These are phyloP conservation scores for Engraulis encrasicolus DNA, from an alignment of 2,113 vertebrate genomes.

Conservation along the genomic window DNA sequence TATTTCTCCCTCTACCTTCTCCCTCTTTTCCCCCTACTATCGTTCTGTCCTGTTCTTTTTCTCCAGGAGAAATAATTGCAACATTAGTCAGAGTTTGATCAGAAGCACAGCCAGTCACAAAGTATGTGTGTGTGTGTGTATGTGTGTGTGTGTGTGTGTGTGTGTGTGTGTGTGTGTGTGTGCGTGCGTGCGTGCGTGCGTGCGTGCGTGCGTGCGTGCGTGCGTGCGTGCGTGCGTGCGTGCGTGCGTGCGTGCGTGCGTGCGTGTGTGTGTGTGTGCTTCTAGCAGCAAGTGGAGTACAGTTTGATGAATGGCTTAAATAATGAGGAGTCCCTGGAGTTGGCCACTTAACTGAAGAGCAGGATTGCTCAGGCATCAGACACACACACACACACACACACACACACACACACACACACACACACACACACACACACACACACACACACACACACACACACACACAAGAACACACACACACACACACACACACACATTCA, in stretches of 20 bases:
- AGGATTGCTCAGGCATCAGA: conserved; percentile 50
- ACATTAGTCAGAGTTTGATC: conserved; percentile 34
- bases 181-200: not conserved
- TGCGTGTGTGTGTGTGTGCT: conserved; percentile 8
- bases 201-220: not conserved
- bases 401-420: conserved; percentile 23
- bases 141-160: not conserved
- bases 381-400: conserved; percentile 30
- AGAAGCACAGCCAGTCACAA: not conserved
- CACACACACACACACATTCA: conserved; percentile 7
- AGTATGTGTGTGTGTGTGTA: conserved; percentile 17
- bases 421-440: conserved; percentile 22
- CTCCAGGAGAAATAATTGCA: conserved; percentile 30
- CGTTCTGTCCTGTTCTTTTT: conserved; percentile 56
- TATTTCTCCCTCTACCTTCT: conserved; percentile 6
- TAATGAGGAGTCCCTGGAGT: conserved; percentile 68
- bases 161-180: not conserved
- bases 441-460: conserved; percentile 18
- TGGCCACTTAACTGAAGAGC: conserved; percentile 66
- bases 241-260: not conserved
- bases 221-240: not conserved
- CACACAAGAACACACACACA: conserved; percentile 40
- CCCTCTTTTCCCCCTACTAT: conserved; percentile 28
- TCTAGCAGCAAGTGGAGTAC: conserved; percentile 37
- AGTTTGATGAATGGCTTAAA: conserved; percentile 71